Evolutionary conservation across 2,888 invertebrate species (phyloP).

Genomic region (Agapostemon virescens): DNA sequence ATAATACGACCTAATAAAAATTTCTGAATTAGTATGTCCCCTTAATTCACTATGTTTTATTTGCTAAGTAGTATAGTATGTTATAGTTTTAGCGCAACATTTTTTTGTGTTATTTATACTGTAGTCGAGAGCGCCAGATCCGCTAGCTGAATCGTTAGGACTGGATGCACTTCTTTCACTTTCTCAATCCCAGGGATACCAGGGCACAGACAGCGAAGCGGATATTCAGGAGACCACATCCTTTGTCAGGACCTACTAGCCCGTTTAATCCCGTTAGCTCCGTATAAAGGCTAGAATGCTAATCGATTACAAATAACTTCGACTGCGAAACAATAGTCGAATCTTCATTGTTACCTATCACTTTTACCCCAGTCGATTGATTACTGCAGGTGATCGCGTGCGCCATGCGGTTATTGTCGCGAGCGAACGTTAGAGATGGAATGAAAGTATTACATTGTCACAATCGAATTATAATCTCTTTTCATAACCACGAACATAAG

Average conservation of each 20-base stretch:
- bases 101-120: conserved; percentile 64
- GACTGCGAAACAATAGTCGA: conserved; percentile 43
- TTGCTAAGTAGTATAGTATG: conserved; percentile 33
- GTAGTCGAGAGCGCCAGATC: conserved; percentile 72
- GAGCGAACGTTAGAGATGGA: conserved; percentile 44
- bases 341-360: conserved; percentile 58
- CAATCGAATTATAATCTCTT: conserved; percentile 36
- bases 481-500: conserved; percentile 19
- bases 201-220: conserved; percentile 74
- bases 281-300: conserved; percentile 55
- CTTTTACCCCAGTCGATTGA: conserved; percentile 45
- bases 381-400: conserved; percentile 24
- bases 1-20: neutral
- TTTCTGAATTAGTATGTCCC: neutral
- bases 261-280: conserved; percentile 54
- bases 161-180: conserved; percentile 79
- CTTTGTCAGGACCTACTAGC: conserved; percentile 75
- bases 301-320: conserved; percentile 48
- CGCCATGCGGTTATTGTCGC: conserved; percentile 37
- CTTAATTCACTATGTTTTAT: conserved; percentile 12
- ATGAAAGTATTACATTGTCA: conserved; percentile 52
- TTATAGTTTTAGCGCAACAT: conserved; percentile 59
- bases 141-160: conserved; percentile 74
- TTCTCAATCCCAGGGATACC: conserved; percentile 78
- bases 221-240: conserved; percentile 75